A percentile compares a stretch with the other conserved stretches of the same genome.
phyloP scores from a whole-genome alignment of 1,140 invertebrate species.

The Bombus vancouverensis region DNA sequence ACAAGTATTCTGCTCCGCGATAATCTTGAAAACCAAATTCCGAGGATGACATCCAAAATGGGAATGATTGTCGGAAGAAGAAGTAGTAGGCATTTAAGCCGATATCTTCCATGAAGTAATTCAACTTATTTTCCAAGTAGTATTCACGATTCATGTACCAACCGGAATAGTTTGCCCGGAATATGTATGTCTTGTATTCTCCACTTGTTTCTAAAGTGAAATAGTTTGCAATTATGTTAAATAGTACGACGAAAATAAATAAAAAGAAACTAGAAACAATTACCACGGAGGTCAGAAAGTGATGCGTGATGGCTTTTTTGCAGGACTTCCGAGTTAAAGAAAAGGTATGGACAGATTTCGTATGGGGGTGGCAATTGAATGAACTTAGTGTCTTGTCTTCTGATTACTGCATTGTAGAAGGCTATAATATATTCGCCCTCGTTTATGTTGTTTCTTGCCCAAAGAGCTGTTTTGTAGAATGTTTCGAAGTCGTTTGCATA shows the following conservation, averaged over 20 bases:
- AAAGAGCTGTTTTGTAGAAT: conserved; percentile 86
- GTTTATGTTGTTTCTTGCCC: conserved; percentile 84
- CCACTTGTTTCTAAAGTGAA: conserved; percentile 35
- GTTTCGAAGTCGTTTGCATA: conserved; percentile 86
- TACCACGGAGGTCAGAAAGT: conserved; percentile 41
- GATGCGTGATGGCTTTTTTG: conserved; percentile 72
- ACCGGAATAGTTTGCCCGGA: conserved; percentile 83
- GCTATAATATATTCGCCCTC: conserved; percentile 85
- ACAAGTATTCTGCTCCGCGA: conserved; percentile 74
- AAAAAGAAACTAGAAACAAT: not conserved
- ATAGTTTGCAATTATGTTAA: too few species aligned
- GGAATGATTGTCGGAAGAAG: conserved; percentile 81
- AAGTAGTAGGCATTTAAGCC: conserved; percentile 87
- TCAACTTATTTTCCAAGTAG: conserved; percentile 82
- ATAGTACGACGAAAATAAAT: not conserved
- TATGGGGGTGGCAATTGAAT: conserved; percentile 85
- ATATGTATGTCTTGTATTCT: conserved; percentile 65
- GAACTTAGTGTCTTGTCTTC: conserved; percentile 84
- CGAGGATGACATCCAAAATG: conserved; percentile 81
- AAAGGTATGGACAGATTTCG: conserved; percentile 86
- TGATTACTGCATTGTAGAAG: conserved; percentile 84
- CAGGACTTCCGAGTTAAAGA: conserved; percentile 81
- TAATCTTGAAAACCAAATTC: conserved; percentile 66
- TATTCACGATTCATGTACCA: conserved; percentile 79
- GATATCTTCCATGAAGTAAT: conserved; percentile 88